These are phyloP conservation scores for Spisula subtruncata DNA, from an alignment of 2,888 invertebrate genomes.

Conservation along the genomic window DNA sequence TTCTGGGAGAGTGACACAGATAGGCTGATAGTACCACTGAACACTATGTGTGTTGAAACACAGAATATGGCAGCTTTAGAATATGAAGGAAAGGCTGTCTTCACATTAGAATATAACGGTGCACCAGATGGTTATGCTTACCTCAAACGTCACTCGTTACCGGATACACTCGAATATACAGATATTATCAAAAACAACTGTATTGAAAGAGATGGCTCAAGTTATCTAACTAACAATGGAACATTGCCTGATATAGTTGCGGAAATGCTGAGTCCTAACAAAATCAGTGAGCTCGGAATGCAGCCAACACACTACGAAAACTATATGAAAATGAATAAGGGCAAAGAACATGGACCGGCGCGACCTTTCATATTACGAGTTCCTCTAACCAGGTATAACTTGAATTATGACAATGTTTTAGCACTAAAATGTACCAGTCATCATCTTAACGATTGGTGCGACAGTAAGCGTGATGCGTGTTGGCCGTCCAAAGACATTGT, in stretches of 20 bases:
- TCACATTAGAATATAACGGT: not conserved
- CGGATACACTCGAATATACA: not conserved
- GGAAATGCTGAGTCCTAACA: not conserved
- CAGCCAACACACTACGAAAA: not conserved
- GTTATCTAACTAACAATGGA: not conserved
- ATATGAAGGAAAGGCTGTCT: not conserved
- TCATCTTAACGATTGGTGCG: not conserved
- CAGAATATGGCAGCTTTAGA: not conserved
- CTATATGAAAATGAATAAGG: not conserved
- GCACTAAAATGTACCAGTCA: not conserved
- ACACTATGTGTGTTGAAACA: not conserved
- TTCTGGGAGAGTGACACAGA: slow-evolving; percentile 25
- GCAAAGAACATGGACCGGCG: not conserved
- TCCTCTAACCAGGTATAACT: not conserved
- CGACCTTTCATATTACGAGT: not conserved
- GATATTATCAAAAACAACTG: not conserved
- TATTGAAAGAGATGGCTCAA: not conserved
- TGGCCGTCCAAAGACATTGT: slow-evolving; percentile 17
- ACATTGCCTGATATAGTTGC: not conserved
- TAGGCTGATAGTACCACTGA: not conserved
- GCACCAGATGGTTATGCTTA: slow-evolving; percentile 9
- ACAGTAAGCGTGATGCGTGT: not conserved
- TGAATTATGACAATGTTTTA: not conserved
- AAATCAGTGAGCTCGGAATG: not conserved
- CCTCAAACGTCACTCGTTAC: not conserved